Percentiles rank a stretch among this genome's conserved stretches.
These are phyloP conservation scores for Lethrus apterus DNA, from an alignment of 1,140 invertebrate species.

Conservation along the genomic window DNA sequence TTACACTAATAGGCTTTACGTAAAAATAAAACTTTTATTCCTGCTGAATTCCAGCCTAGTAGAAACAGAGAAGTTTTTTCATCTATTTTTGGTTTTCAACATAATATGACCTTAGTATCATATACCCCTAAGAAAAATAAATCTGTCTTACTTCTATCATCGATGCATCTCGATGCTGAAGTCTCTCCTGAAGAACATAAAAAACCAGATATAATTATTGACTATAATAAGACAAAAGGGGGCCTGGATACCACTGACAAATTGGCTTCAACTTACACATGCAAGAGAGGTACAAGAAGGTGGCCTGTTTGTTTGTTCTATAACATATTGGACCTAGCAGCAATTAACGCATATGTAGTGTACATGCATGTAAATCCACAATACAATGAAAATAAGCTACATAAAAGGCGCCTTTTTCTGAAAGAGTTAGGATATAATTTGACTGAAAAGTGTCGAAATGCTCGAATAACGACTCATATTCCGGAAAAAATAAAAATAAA, in stretches of 20 bases:
- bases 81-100: constrained; percentile 24
- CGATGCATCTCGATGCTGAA: constrained; percentile 24
- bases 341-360: no score
- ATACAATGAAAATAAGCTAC: no score
- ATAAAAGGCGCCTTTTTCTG: neutral
- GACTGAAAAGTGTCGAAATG: constrained; percentile 1
- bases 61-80: constrained; percentile 14
- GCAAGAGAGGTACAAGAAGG: constrained; percentile 31
- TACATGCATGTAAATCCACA: no score
- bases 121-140: constrained; percentile 30
- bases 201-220: constrained; percentile 36
- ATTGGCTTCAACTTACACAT: constrained; percentile 35
- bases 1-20: constrained; percentile 15
- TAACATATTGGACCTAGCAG: constrained; percentile 28
- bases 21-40: constrained; percentile 37
- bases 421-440: constrained; percentile 1
- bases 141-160: constrained; percentile 27
- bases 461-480: neutral
- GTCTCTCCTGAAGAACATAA: constrained; percentile 23
- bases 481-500: neutral
- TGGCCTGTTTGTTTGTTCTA: constrained; percentile 34
- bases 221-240: constrained; percentile 39
- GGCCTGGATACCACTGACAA: constrained; percentile 41
- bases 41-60: constrained; percentile 25
- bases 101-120: constrained; percentile 23